A percentile compares a stretch with the other conserved stretches of the same genome.
Evolutionary conservation across 2,888 invertebrate genomes (phyloP).

Genomic region (Dromius quadrimaculatus): DNA sequence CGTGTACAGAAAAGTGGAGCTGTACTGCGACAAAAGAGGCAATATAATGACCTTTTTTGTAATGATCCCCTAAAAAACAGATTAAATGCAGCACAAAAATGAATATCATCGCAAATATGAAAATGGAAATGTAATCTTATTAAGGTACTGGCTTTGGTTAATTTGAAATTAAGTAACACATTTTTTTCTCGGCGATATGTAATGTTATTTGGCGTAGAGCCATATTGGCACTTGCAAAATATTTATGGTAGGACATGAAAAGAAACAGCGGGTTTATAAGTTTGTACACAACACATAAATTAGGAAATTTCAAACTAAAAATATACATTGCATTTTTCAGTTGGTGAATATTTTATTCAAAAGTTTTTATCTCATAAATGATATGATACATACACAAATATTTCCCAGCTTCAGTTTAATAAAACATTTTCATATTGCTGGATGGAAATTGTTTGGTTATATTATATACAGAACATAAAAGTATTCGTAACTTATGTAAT

Average conservation of each 20-base stretch:
- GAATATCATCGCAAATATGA: conserved; percentile 2
- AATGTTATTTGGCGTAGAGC: conserved; percentile 21
- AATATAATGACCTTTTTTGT: too few relatives aligned
- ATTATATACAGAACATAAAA: too few relatives aligned
- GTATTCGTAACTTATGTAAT: too few relatives aligned
- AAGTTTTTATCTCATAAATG: too few relatives aligned
- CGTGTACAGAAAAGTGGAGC: too few relatives aligned
- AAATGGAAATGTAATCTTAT: neutral
- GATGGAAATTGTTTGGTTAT: too few relatives aligned
- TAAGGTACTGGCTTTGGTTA: conserved; percentile 20
- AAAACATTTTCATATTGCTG: too few relatives aligned
- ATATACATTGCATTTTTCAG: conserved; percentile 15
- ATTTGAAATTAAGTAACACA: conserved; percentile 27
- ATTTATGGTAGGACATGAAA: conserved; percentile 43
- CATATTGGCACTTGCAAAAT: conserved; percentile 39
- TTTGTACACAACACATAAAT: conserved; percentile 17
- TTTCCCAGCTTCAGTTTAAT: too few relatives aligned
- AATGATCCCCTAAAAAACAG: too few relatives aligned
- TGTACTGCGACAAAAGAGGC: too few relatives aligned
- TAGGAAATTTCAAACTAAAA: neutral
- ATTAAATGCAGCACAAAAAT: neutral
- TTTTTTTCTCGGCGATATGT: conserved; percentile 34
- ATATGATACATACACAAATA: too few relatives aligned
- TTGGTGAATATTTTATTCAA: too few relatives aligned
- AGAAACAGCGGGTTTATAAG: conserved; percentile 24